Base-by-base conservation (phyloP, 2,113 vertebrate species). In the Oreochromis spilurus region DNA sequence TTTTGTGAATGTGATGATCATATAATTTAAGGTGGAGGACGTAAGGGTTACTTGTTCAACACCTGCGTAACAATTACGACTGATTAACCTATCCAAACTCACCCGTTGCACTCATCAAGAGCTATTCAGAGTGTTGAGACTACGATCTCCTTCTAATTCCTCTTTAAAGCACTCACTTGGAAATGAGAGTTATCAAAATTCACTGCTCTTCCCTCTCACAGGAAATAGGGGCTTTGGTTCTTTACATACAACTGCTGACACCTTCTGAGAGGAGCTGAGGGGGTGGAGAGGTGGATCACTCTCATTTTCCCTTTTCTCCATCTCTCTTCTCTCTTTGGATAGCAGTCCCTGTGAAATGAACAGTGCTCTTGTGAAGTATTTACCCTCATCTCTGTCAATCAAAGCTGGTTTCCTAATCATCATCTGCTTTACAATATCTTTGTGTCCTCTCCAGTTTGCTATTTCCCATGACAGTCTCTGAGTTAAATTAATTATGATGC, bases 71-170 rank as follows among this genome's bases (percentile, higher is more conserved):
- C 88, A 89, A 95, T 95, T 94, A 89, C 53, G 31, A 70, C 87
- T 95, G 94, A 96, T 95, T 95, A 94, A 95, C 92, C 93, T 93
- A 93, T 94, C 93, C 87, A 90, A 92, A 83, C 70, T 75, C 31
- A 82, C 78, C 84, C 78, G 62, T 81, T 62, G 84, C 89, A 77
- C 91, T 93, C 93, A 96, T 95, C 93, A 94, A 90, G 90, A 79
- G 82, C 92, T 86, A 94, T 96, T 94, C 93, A 94, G 87, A 55
- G 70, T 19, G 53, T 87, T 26, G 87, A 52, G 79, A 87, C 83
- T 81, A 9, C 81, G 78, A 91, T 89, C 90, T 85, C 79, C 16
- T 84, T 84, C 87, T 95, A 92, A 95, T 94, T 89, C 82, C 87
- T 94, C 85, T 89, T 91, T 89, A 50, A 85, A 90, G 84, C 55